Conservation (phyloP, 1,140 invertebrate genomes). For the Luehdorfia chinensis region DNA sequence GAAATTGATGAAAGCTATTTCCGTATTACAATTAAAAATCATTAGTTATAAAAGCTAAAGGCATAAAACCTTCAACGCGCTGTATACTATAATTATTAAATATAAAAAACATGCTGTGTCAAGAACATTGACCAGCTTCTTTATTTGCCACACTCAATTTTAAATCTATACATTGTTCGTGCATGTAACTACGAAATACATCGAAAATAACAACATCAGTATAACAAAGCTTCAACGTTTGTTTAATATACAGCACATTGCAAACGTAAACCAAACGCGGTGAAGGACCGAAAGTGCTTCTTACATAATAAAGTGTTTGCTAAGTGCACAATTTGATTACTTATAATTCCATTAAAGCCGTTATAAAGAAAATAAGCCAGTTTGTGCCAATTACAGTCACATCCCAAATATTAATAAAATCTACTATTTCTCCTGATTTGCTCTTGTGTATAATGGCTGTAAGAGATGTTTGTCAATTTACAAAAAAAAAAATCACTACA, state of each 20-base stretch:
- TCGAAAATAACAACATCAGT: slow-evolving; percentile 1
- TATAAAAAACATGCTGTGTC: slow-evolving; percentile 26
- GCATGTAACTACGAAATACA: slow-evolving; percentile 21
- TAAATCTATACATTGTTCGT: slow-evolving; percentile 25
- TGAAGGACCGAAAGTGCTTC: slow-evolving; percentile 4
- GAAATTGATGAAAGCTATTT: slow-evolving; percentile 18
- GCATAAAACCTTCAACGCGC: background rate
- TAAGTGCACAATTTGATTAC: slow-evolving; percentile 14
- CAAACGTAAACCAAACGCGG: slow-evolving; percentile 1
- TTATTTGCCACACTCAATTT: slow-evolving; percentile 27
- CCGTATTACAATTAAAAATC: slow-evolving; percentile 6
- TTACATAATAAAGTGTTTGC: slow-evolving; percentile 2
- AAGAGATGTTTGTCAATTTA: background rate
- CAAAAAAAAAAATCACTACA: background rate
- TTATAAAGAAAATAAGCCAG: background rate
- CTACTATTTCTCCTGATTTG: background rate
- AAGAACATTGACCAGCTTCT: slow-evolving; percentile 34
- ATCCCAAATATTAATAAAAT: no score
- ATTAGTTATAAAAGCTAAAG: slow-evolving; percentile 23
- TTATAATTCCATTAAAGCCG: background rate
- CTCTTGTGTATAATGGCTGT: background rate
- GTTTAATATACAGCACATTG: background rate
- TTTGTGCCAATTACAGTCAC: background rate
- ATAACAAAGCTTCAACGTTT: slow-evolving; percentile 4
- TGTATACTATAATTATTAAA: background rate